Percentiles rank a stretch among this genome's conserved stretches.
Conservation (phyloP, 2,888 invertebrate genomes). For the Rhorus exstirpatorius region DNA sequence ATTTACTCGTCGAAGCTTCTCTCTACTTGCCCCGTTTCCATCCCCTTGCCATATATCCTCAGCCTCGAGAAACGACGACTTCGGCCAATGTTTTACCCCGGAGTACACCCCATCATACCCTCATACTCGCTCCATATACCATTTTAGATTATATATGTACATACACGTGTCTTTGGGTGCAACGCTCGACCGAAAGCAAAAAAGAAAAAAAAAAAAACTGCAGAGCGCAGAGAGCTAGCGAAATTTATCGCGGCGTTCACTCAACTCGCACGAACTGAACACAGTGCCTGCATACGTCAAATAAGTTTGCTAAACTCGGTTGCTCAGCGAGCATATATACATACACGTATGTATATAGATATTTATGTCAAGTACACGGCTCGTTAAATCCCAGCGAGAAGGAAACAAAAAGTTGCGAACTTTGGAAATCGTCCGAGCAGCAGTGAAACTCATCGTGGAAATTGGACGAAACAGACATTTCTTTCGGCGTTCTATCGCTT, state of each 20-base stretch:
- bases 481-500: neutral
- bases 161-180: constrained; percentile 49
- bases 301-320: constrained; percentile 53
- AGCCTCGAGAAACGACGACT: constrained; percentile 31
- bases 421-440: constrained; percentile 46
- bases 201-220: neutral
- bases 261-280: constrained; percentile 55
- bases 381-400: constrained; percentile 52
- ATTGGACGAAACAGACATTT: constrained; percentile 34
- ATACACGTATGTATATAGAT: constrained; percentile 3
- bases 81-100: constrained; percentile 12
- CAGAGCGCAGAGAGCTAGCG: constrained; percentile 71
- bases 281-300: constrained; percentile 39
- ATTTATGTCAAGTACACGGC: constrained; percentile 42
- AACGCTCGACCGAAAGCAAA: constrained; percentile 59
- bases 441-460: constrained; percentile 48
- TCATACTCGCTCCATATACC: constrained; percentile 23
- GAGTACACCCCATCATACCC: constrained; percentile 42
- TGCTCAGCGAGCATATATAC: constrained; percentile 42
- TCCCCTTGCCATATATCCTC: neutral
- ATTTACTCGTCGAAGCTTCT: constrained; percentile 44
- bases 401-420: constrained; percentile 48
- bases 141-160: neutral
- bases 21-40: neutral
- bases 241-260: constrained; percentile 77